Evolutionary conservation across 30 jellyfish, hydroid and myxozoan genomes (phyloP).

Genomic region (Aurelia sp.): DNA sequence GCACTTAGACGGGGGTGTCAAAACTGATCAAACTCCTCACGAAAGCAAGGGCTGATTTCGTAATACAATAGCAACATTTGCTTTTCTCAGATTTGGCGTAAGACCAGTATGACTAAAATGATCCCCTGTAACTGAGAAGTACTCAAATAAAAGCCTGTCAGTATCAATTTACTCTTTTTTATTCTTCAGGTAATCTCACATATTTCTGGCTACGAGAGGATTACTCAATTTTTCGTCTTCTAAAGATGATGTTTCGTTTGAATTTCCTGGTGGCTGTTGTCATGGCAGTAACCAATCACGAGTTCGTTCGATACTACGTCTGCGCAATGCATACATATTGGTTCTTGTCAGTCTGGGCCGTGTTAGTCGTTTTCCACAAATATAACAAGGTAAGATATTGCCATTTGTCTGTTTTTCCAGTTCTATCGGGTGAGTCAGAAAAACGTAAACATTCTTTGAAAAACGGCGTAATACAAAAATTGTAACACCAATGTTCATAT

Average conservation of each 20-base stretch:
- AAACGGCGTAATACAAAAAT: too few species aligned
- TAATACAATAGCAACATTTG: too few species aligned
- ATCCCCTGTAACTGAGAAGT: too few species aligned
- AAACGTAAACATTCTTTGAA: too few species aligned
- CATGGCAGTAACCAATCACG: slow-evolving; percentile 93
- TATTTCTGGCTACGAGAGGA: slow-evolving; percentile 87
- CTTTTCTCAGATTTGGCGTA: too few species aligned
- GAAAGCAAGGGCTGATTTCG: neutral
- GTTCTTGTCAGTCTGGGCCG: slow-evolving; percentile 95
- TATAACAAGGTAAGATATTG: slow-evolving; percentile 63
- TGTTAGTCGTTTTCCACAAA: slow-evolving; percentile 74
- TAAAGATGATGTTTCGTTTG: slow-evolving; percentile 95
- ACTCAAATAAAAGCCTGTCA: too few species aligned
- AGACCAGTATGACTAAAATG: too few species aligned
- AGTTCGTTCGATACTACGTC: slow-evolving; percentile 93
- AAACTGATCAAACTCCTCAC: neutral
- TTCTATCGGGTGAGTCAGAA: too few species aligned
- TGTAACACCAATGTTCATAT: too few species aligned
- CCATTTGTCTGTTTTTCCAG: too few species aligned
- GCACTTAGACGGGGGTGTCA: too few species aligned
- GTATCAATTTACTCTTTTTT: neutral
- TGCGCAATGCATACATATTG: slow-evolving; percentile 99
- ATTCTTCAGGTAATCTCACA: slow-evolving; percentile 73
- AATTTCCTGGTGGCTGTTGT: slow-evolving; percentile 89
- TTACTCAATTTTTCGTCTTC: slow-evolving; percentile 86